Percentiles rank a stretch among this genome's conserved stretches.
Evolutionary conservation across 2,888 invertebrate genomes (phyloP).

Genomic region (Drosophila imparisetae): DNA sequence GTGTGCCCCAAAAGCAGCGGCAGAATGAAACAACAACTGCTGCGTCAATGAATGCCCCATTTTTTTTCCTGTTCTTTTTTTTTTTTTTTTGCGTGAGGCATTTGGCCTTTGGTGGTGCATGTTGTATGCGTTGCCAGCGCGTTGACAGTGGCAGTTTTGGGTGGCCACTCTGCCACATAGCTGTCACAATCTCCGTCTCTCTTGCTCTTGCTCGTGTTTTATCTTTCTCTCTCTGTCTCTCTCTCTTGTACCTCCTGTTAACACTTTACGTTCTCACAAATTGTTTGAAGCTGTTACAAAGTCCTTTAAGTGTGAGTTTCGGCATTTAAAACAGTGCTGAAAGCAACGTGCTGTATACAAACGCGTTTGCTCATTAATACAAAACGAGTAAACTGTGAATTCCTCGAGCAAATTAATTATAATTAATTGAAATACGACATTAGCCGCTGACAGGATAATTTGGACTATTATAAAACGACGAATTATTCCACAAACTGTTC

Average conservation of each 20-base stretch:
- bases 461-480: background rate
- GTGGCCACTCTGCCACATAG: constrained; percentile 56
- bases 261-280: constrained; percentile 51
- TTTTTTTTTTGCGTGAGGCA: constrained; percentile 1
- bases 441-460: background rate
- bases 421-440: background rate
- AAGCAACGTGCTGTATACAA: constrained; percentile 46
- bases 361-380: constrained; percentile 37
- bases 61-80: background rate
- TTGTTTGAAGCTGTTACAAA: constrained; percentile 37
- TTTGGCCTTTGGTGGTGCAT: constrained; percentile 22
- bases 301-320: constrained; percentile 4
- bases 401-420: constrained; percentile 5
- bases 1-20: constrained; percentile 1
- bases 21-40: constrained; percentile 14
- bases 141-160: constrained; percentile 49
- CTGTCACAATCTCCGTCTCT: constrained; percentile 3
- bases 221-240: background rate
- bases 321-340: constrained; percentile 23
- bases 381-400: constrained; percentile 37
- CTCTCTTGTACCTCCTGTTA: constrained; percentile 9
- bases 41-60: constrained; percentile 16
- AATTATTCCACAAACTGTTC: background rate
- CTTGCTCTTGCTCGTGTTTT: background rate
- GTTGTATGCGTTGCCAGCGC: constrained; percentile 32